Percentiles rank a stretch among this genome's conserved stretches.
Evolutionary conservation across 2,113 vertebrate species (phyloP).

Genomic region (Siniperca knerii): DNA sequence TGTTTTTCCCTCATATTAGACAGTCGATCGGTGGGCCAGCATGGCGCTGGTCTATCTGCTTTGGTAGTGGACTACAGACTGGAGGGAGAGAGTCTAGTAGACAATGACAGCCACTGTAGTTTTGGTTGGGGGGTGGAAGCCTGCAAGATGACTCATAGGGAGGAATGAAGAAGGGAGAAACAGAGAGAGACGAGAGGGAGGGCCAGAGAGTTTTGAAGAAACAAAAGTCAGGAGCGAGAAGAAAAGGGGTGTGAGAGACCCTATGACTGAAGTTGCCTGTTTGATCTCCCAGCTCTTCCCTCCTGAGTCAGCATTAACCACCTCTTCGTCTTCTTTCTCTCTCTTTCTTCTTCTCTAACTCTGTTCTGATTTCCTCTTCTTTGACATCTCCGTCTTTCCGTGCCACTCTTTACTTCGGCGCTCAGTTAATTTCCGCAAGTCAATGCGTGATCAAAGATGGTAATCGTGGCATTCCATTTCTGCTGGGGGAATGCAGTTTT

Average conservation of each 20-base stretch:
- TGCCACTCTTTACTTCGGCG: background rate
- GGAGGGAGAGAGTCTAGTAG: conserved; percentile 51
- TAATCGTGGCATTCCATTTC: conserved; percentile 37
- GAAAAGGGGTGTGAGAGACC: conserved; percentile 59
- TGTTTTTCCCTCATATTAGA: conserved; percentile 13
- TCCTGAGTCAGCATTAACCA: conserved; percentile 65
- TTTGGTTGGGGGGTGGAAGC: conserved; percentile 72
- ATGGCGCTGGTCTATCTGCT: conserved; percentile 18
- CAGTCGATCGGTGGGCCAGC: conserved; percentile 31
- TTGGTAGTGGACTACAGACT: conserved; percentile 39
- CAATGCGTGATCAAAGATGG: conserved; percentile 60
- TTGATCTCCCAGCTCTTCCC: conserved; percentile 62
- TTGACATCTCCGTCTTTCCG: conserved; percentile 40
- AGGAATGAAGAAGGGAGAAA: conserved; percentile 72
- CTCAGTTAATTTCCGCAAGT: conserved; percentile 38
- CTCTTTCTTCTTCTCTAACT: conserved; percentile 21
- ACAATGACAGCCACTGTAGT: conserved; percentile 84
- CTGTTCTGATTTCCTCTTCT: conserved; percentile 39
- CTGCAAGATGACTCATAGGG: conserved; percentile 79
- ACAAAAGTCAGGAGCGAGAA: conserved; percentile 64
- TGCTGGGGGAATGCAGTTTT: conserved; percentile 33
- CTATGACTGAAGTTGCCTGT: conserved; percentile 64
- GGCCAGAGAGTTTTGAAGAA: conserved; percentile 57
- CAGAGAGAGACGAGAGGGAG: conserved; percentile 34
- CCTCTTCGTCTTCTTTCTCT: conserved; percentile 27